Evolutionary conservation across 2,888 invertebrate genomes (phyloP), one percentile per base, ranked within the genome.

Genomic region (Trimorus sp.): DNA sequence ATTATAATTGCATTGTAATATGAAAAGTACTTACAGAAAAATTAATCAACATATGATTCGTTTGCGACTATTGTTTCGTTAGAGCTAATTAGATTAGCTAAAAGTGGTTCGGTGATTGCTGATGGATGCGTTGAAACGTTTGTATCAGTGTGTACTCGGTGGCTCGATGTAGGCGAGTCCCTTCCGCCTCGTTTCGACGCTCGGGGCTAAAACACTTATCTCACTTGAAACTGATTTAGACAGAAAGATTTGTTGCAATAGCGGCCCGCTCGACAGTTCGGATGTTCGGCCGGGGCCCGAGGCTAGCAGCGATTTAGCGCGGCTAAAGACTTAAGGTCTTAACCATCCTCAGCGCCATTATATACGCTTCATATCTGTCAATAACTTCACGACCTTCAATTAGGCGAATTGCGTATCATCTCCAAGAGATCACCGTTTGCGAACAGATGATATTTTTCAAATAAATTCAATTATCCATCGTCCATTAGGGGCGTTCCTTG

Each of bases 221-320:
- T 89, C 88, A 85, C 87, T 86, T 87, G 87, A 89, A 90, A 90
- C 89, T 90, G 90, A 91, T 89, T 91, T 89, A 88, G 89, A 91
- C 89, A 85, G 88, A 88, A 87, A 89, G 90, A 91, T 91, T 91
- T 90, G 90, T 90, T 89, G 89, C 87, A 89, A 89, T 88, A 85
- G 86, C 81, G 79, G 77, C 83, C 62, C 58, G 79, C 82, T 82
- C 69, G 85, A 83, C 82, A 84, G 75, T 78, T 56, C 62, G 77
- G 66, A 74, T 58, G 68, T 74, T 68, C 73, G 80, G 68, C 59
- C 83, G 73, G 77, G 79, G 79, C 84, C 84, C 36, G 71, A 76
- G 81, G 87, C 88, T 69, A 83, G 68, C 73, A 68, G 74, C 81
- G 74, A 84, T 80, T 81, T 83, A 83, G 84, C 81, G 68, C 53